phyloP scores from a whole-genome alignment of 2,888 invertebrate species.

The Sturmia bella region DNA sequence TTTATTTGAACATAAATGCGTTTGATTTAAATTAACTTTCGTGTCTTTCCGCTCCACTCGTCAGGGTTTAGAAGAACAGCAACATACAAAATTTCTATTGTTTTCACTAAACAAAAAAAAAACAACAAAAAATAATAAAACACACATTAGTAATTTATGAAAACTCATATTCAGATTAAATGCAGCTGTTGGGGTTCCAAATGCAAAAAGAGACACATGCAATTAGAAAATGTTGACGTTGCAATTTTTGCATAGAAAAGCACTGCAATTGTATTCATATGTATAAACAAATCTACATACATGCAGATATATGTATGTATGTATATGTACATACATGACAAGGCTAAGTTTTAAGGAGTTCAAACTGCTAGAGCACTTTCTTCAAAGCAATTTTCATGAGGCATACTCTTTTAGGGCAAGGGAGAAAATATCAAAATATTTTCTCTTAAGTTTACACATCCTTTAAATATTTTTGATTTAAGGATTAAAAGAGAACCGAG shows the following conservation, averaged over 20 bases:
- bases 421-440: background rate
- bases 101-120: slow-evolving; percentile 13
- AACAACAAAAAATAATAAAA: slow-evolving; percentile 22
- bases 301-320: background rate
- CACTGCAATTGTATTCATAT: too few species aligned
- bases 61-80: background rate
- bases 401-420: background rate
- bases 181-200: slow-evolving; percentile 52
- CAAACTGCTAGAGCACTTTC: background rate
- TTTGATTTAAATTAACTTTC: slow-evolving; percentile 12
- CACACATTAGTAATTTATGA: slow-evolving; percentile 40
- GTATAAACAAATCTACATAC: too few species aligned
- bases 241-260: slow-evolving; percentile 25
- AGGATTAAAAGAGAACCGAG: too few species aligned
- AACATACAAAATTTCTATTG: slow-evolving; percentile 13
- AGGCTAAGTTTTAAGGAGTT: background rate
- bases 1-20: background rate
- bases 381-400: background rate
- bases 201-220: slow-evolving; percentile 1
- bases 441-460: background rate
- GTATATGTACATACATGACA: background rate
- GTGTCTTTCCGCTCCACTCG: slow-evolving; percentile 24
- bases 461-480: background rate
- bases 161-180: slow-evolving; percentile 43
- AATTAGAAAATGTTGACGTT: slow-evolving; percentile 23